These are phyloP conservation scores for Pterocles burchelli DNA, from an alignment of 2,113 vertebrate genomes.

Conservation along the genomic window DNA sequence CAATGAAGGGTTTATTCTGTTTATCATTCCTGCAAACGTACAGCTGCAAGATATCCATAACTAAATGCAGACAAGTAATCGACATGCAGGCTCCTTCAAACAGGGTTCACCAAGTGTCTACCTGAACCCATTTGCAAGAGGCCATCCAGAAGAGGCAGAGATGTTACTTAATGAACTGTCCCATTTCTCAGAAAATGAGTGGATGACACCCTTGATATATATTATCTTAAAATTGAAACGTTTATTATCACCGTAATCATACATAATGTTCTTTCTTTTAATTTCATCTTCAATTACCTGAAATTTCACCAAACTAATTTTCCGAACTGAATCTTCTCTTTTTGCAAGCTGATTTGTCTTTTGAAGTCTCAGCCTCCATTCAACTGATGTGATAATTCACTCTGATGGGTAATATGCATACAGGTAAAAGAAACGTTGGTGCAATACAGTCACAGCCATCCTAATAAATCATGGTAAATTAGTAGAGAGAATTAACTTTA, in stretches of 20 bases:
- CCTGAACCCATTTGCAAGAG: background rate
- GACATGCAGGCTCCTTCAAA: background rate
- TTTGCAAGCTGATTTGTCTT: background rate
- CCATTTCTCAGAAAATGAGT: background rate
- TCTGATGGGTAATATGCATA: background rate
- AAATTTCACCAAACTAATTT: background rate
- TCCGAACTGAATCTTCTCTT: background rate
- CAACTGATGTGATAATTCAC: background rate
- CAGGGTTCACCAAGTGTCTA: background rate
- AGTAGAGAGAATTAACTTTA: background rate
- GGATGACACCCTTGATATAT: background rate
- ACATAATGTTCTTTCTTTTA: background rate
- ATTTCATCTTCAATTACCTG: background rate
- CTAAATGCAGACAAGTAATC: background rate
- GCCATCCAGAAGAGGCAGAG: background rate
- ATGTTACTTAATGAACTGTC: background rate
- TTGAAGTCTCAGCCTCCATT: background rate
- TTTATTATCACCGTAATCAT: background rate
- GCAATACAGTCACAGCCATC: background rate
- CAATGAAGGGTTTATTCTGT: accelerated
- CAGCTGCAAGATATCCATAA: background rate
- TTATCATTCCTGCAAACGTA: background rate
- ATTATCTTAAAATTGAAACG: background rate
- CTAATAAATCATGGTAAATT: background rate
- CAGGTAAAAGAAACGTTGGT: background rate